Evolutionary conservation across 30 jellyfish, hydroid and myxozoan genomes (phyloP), one percentile per base, ranked within the genome.

Genomic region (Cassiopea xamachana): DNA sequence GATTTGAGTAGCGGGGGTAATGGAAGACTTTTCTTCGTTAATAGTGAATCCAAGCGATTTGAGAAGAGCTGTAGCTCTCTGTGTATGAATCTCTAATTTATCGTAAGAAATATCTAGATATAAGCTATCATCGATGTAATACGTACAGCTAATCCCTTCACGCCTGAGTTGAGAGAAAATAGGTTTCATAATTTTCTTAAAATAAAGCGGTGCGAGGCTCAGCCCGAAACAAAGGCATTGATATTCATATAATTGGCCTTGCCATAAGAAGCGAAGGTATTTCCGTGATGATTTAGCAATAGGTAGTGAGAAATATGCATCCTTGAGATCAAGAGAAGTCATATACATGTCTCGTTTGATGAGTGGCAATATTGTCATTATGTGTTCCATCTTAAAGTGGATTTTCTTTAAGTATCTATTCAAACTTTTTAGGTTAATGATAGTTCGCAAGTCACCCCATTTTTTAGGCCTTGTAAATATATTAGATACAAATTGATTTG

Each of bases 321-420:
- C 96, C 62, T 74, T 81, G 13, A 89, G 44, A 73, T 81, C 96
- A 39, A 89, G 27, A 14, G 92, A 89, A 15, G 96, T n/a, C n/a
- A n/a, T n/a, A n/a, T n/a, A n/a, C n/a, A n/a, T 82, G 48, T 70
- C 73, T 15, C 51, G 44, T 46, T 47, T 60, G 60, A 89, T 75
- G 13, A 82, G 60, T 16, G 70, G 60, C 15, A 67, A 58, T 19
- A 61, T 60, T n/a, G 82, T 58, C 19, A 71, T 16, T 16, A 88
- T 27, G 27, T 77, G 43, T 69, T 88, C 91, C 96, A 79, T 79
- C 50, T 79, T 87, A 50, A 73, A 50, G 62, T 80, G 69, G 4
- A 60, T 1, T 88, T 64, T 1, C 55, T 69, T 61, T 7, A 73
- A 2, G 44, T 39, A 19, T 39, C n/a, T 73, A 39, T 73, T 73